phyloP scores from a whole-genome alignment of 2,113 vertebrate genomes.

The Cyrtonyx montezumae region DNA sequence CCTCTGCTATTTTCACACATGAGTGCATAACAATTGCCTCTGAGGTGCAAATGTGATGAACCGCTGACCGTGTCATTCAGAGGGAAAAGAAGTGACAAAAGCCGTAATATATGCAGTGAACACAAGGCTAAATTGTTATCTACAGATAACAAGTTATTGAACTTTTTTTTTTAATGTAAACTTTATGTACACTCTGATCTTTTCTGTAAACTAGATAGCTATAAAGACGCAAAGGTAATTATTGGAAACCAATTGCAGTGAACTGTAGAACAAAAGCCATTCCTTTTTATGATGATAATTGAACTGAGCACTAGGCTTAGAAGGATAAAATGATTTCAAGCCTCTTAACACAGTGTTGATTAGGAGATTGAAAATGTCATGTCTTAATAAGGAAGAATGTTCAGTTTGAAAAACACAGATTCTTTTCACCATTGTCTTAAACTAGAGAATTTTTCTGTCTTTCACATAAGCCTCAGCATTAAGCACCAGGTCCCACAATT shows the following conservation, averaged over 20 bases:
- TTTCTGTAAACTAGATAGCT: slow-evolving; percentile 51
- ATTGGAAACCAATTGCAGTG: slow-evolving; percentile 64
- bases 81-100: slow-evolving; percentile 56
- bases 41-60: slow-evolving; percentile 76
- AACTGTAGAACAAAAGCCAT: slow-evolving; percentile 68
- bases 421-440: neutral
- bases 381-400: slow-evolving; percentile 67
- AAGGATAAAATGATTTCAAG: slow-evolving; percentile 75
- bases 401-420: neutral
- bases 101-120: slow-evolving; percentile 52
- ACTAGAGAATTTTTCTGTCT: neutral
- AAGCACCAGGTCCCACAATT: neutral
- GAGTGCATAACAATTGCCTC: slow-evolving; percentile 71
- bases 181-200: slow-evolving; percentile 53
- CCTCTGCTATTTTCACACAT: slow-evolving; percentile 74
- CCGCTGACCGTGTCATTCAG: slow-evolving; percentile 67
- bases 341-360: slow-evolving; percentile 66
- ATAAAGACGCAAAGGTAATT: slow-evolving; percentile 63
- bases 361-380: slow-evolving; percentile 65
- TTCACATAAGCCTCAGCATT: neutral
- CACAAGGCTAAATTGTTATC: slow-evolving; percentile 58
- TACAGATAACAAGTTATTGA: slow-evolving; percentile 62
- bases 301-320: slow-evolving; percentile 49
- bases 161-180: slow-evolving; percentile 57
- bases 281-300: slow-evolving; percentile 76